Percentiles rank a stretch among this genome's conserved stretches.
phyloP scores from a whole-genome alignment of 1,140 invertebrate genomes.

The Ips typographus region DNA sequence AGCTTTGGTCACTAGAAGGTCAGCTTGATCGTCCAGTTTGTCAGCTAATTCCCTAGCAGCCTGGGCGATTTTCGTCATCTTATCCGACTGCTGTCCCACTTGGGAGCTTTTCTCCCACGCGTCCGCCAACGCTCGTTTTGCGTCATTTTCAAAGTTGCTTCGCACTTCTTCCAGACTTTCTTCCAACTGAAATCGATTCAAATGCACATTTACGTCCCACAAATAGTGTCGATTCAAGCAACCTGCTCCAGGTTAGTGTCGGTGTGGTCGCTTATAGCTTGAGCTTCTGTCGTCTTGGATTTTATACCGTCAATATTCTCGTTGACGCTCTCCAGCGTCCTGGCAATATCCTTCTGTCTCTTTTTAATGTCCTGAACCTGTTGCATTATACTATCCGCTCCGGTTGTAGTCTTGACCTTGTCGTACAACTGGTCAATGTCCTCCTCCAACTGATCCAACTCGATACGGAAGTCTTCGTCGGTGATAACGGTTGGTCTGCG shows the following conservation, averaged over 20 bases:
- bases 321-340: slow-evolving; percentile 45
- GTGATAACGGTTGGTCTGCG: slow-evolving; percentile 65
- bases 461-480: slow-evolving; percentile 67
- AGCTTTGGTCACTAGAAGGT: slow-evolving; percentile 73
- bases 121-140: slow-evolving; percentile 2
- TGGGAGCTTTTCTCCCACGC: slow-evolving; percentile 55
- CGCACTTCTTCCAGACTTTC: slow-evolving; percentile 2
- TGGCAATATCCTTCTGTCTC: slow-evolving; percentile 59
- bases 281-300: slow-evolving; percentile 38
- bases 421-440: slow-evolving; percentile 61
- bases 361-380: slow-evolving; percentile 61
- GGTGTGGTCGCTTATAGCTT: slow-evolving; percentile 41
- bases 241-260: slow-evolving; percentile 38
- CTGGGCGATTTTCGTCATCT: slow-evolving; percentile 88
- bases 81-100: slow-evolving; percentile 86
- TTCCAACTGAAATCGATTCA: not conserved
- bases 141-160: not conserved
- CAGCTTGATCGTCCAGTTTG: slow-evolving; percentile 73
- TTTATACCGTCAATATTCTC: slow-evolving; percentile 44
- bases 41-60: slow-evolving; percentile 81
- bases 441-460: slow-evolving; percentile 71
- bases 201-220: no score
- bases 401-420: slow-evolving; percentile 44
- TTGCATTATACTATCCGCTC: slow-evolving; percentile 57
- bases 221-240: not conserved